A percentile compares a stretch with the other conserved stretches of the same genome.
Evolutionary conservation across 2,888 invertebrate species (phyloP).

Genomic region (Acholoe squamosa): DNA sequence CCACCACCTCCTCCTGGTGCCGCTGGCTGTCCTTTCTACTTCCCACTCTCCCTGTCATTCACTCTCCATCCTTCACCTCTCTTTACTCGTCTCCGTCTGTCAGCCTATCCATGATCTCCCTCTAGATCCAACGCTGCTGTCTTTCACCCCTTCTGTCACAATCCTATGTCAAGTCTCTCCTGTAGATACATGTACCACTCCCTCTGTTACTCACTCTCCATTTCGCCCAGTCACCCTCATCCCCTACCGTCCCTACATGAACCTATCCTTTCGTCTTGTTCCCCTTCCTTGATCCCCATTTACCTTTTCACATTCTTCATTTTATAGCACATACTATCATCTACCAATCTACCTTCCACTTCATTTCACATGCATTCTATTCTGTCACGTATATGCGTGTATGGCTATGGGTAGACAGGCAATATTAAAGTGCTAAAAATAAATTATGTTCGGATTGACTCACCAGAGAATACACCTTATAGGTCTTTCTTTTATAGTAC

Average conservation of each 20-base stretch:
- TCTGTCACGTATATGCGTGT: background rate
- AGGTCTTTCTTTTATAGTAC: no score
- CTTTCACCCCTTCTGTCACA: conserved; percentile 23
- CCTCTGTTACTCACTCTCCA: background rate
- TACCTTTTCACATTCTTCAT: background rate
- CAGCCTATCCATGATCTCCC: background rate
- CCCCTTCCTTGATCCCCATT: background rate
- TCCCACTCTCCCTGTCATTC: background rate
- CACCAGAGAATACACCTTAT: no score
- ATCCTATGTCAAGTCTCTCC: background rate
- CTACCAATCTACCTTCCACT: no score
- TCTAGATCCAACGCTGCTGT: background rate
- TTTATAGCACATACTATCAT: background rate
- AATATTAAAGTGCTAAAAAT: no score
- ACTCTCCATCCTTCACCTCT: background rate
- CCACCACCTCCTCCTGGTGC: background rate
- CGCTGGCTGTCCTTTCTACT: background rate
- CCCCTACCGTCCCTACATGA: background rate
- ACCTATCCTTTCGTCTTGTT: background rate
- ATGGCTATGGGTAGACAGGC: no score
- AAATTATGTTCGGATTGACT: no score
- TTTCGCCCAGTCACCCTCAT: background rate
- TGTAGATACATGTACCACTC: background rate
- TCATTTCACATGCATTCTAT: no score
- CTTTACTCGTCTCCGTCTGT: background rate